phyloP scores from a whole-genome alignment of 2,888 invertebrate genomes.

The Hirudinaria manillensis region DNA sequence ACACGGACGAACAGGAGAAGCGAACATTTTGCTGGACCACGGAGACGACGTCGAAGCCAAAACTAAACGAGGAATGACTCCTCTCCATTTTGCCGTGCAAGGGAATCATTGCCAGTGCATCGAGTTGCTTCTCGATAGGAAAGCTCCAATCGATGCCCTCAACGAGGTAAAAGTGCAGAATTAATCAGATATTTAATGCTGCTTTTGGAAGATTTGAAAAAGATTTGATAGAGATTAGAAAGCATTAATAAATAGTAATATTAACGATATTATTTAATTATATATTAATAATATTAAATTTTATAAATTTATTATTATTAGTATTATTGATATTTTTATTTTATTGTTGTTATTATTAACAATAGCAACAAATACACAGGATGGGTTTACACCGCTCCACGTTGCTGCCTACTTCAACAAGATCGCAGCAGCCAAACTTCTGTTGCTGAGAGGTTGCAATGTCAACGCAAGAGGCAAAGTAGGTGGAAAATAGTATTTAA shows the following conservation, averaged over 20 bases:
- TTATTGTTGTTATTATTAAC: background rate
- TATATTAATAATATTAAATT: no score
- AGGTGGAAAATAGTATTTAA: background rate
- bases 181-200: background rate
- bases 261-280: no score
- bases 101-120: conserved; percentile 4
- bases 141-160: conserved; percentile 11
- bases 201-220: no score
- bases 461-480: conserved; percentile 10
- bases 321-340: background rate
- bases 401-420: conserved; percentile 2
- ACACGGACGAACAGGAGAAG: background rate
- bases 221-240: no score
- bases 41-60: background rate
- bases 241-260: no score
- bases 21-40: background rate
- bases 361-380: background rate
- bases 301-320: background rate
- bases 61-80: conserved; percentile 5
- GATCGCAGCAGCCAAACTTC: conserved; percentile 8
- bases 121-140: conserved; percentile 2
- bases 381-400: conserved; percentile 15
- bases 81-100: conserved; percentile 11
- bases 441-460: conserved; percentile 1
- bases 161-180: background rate